phyloP scores from a whole-genome alignment of 2,888 invertebrate genomes.

The Euzophera pinguis region DNA sequence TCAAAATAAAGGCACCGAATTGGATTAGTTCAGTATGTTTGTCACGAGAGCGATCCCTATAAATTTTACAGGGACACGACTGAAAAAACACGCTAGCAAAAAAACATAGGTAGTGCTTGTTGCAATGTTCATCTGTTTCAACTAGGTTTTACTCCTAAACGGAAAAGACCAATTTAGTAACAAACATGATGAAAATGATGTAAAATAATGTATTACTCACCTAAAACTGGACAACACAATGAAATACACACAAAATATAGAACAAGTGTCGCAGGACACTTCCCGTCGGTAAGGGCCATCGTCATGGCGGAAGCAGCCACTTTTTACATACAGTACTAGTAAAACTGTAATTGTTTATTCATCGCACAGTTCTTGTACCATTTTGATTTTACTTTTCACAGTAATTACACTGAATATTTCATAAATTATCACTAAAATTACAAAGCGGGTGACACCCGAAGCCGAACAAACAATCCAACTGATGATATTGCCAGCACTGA shows the following conservation, averaged over 20 bases:
- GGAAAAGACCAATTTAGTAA: slow-evolving; percentile 14
- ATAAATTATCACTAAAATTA: slow-evolving; percentile 61
- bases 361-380: slow-evolving; percentile 61
- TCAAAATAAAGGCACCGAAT: no score
- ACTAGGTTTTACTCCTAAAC: not conserved
- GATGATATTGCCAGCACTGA: slow-evolving; percentile 37
- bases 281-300: slow-evolving; percentile 64
- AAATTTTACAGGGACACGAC: no score
- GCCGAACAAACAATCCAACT: slow-evolving; percentile 74
- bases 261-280: slow-evolving; percentile 60
- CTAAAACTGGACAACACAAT: slow-evolving; percentile 60
- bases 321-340: slow-evolving; percentile 56
- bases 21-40: no score
- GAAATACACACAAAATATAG: slow-evolving; percentile 69
- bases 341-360: slow-evolving; percentile 48
- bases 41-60: no score
- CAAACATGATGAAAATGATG: slow-evolving; percentile 19
- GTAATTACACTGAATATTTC: slow-evolving; percentile 57
- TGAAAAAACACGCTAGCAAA: no score
- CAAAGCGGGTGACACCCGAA: slow-evolving; percentile 75
- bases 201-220: slow-evolving; percentile 48
- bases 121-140: no score
- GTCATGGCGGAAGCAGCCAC: slow-evolving; percentile 72
- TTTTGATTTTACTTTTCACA: slow-evolving; percentile 54
- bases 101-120: no score